Base-by-base conservation (phyloP, 2,113 vertebrate genomes). In the Paratilapia polleni region DNA sequence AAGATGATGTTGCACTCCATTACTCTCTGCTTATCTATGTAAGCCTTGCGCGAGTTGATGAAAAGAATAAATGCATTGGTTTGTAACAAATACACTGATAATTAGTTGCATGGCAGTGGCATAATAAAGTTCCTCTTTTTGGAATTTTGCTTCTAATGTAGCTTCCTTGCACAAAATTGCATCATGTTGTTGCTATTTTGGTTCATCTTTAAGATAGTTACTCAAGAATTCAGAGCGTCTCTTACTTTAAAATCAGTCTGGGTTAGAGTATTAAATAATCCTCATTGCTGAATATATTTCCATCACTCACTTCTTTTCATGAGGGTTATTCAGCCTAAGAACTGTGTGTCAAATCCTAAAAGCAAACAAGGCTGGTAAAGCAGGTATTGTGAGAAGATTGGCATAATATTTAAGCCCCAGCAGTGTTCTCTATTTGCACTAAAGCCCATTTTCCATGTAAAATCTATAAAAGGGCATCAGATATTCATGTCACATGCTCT, bases 401-500 rank as follows among this genome's bases (percentile, higher is more conserved):
- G 26, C 76, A 85, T 78, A 76, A 75, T 54, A 76, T 84, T 76
- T 43, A 87, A 83, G 31, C 19, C 38, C 22, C 7, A 54, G 17
- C 26, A 34, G 52, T 52, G 28, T 24, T 70, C 60, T 78, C 17
- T 34, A n/a, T 85, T 82, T 82, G 31, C 24, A 80, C 80, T 83
- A 36, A 57, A 76, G 68, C 49, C 15, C 4, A 20, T 14, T 75
- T 80, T 41, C 49, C n/a, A 68, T 79, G 26, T 36, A 43, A 62
- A 66, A 81, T 79, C 83, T 28, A 63, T 41, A 76, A 28, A 15
- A 26, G 49, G 20, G 5, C 34, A 58, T 88, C 61, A 80, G 52
- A 80, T 68, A 84, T 82, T 81, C 64, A n/a, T 36, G 78, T 66
- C 87, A 87, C 87, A 73, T 74, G 70, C 73, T 83, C 26, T 34